Evolutionary conservation across 2,888 invertebrate species (phyloP).

Genomic region (Nemapogon koenigi): DNA sequence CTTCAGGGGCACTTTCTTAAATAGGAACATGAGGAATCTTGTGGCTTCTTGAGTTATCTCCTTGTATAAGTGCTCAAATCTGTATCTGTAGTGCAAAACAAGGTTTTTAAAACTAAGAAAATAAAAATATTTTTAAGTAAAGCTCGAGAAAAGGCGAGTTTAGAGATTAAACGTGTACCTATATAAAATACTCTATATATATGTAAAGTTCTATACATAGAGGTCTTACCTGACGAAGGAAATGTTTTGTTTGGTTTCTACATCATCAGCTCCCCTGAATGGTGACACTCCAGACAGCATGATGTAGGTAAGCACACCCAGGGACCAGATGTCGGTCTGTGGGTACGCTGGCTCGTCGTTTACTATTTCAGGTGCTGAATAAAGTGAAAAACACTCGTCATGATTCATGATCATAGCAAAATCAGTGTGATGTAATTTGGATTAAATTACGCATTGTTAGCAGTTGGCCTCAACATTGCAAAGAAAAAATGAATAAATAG

Average conservation of each 20-base stretch:
- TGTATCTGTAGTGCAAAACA: slow-evolving; percentile 48
- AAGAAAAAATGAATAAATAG: no score
- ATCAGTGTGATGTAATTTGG: no score
- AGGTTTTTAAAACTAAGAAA: no score
- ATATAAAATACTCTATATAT: neutral
- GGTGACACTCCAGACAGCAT: slow-evolving; percentile 93
- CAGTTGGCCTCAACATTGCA: no score
- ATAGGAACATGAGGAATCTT: slow-evolving; percentile 89
- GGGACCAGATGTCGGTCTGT: slow-evolving; percentile 95
- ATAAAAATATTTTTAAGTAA: no score
- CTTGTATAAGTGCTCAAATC: slow-evolving; percentile 93
- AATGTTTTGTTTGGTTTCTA: slow-evolving; percentile 91
- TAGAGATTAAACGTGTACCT: no score
- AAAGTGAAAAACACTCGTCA: neutral
- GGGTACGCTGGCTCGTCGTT: slow-evolving; percentile 87
- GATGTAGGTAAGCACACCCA: slow-evolving; percentile 91
- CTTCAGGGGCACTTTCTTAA: slow-evolving; percentile 95
- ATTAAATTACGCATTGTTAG: no score
- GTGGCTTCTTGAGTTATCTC: slow-evolving; percentile 94
- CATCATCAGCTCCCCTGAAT: slow-evolving; percentile 81
- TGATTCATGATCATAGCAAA: no score
- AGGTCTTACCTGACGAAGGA: slow-evolving; percentile 78
- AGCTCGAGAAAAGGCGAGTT: no score
- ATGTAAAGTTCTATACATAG: neutral
- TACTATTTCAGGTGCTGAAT: slow-evolving; percentile 84